phyloP scores from a whole-genome alignment of 2,113 vertebrate species.

The Ameiurus melas region DNA sequence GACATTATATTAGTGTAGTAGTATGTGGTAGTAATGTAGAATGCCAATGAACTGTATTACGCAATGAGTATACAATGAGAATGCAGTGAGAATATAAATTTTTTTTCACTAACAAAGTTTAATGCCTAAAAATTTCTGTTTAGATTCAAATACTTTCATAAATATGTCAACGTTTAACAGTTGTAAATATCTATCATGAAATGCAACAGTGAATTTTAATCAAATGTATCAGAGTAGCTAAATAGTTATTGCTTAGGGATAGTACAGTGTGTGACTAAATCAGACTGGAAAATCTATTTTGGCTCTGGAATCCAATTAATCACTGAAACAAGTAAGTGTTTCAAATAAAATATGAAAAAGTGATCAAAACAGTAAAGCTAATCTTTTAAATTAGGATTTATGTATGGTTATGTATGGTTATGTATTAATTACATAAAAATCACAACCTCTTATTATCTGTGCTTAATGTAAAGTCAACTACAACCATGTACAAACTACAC shows the following conservation, averaged over 20 bases:
- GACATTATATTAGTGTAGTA: neutral
- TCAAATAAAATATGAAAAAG: neutral
- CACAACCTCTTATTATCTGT: neutral
- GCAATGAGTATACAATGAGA: neutral
- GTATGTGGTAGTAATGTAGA: neutral
- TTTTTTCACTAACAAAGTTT: neutral
- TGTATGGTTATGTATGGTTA: neutral
- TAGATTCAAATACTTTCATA: neutral
- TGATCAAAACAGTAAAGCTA: neutral
- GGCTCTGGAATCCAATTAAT: conserved; percentile 54
- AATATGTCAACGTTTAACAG: neutral
- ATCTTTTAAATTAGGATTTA: neutral
- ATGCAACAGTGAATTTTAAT: neutral
- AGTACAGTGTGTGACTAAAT: conserved; percentile 40
- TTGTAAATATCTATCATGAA: neutral
- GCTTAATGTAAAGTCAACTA: neutral
- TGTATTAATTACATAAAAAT: neutral
- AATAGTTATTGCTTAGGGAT: conserved; percentile 17
- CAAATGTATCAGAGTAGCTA: neutral
- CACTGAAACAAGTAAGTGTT: conserved; percentile 40
- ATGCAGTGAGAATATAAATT: neutral
- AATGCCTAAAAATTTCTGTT: neutral
- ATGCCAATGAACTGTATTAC: too few species aligned
- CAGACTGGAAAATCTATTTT: conserved; percentile 40
- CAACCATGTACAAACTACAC: neutral